Evolutionary conservation across 2,888 invertebrate genomes (phyloP).

Genomic region (Drosophila atroscutellata): DNA sequence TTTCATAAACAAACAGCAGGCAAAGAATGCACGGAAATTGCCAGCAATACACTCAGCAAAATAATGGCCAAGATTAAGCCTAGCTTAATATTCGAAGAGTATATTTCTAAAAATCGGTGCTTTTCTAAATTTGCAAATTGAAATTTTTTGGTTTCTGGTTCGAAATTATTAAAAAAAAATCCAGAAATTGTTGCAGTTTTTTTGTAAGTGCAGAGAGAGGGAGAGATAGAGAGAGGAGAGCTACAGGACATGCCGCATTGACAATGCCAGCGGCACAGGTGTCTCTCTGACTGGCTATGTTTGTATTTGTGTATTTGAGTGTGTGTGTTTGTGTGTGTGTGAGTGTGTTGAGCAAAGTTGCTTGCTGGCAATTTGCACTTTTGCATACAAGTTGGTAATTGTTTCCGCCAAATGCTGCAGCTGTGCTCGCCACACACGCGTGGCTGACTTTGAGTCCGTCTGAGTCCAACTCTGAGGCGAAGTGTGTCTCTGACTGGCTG

Average conservation of each 20-base stretch:
- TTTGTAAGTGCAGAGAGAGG: not conserved
- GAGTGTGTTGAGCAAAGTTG: conserved; percentile 51
- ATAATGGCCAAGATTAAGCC: not conserved
- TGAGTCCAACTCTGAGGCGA: not conserved
- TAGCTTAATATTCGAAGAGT: not conserved
- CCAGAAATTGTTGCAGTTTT: too few species aligned
- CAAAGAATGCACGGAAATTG: conserved; percentile 75
- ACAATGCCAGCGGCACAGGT: conserved; percentile 52
- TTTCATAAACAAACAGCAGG: conserved; percentile 78
- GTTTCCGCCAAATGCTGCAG: conserved; percentile 72
- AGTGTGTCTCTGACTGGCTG: conserved; percentile 5
- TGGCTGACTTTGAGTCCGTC: conserved; percentile 2
- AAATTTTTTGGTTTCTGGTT: too few species aligned
- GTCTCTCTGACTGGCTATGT: conserved; percentile 15
- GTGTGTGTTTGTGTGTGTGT: conserved; percentile 10
- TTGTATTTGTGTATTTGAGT: not conserved
- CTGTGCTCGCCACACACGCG: conserved; percentile 39
- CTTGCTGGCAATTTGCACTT: conserved; percentile 69
- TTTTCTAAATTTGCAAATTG: not conserved
- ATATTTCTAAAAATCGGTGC: not conserved
- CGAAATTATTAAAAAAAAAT: too few species aligned
- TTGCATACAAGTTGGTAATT: conserved; percentile 78
- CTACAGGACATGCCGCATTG: conserved; percentile 28
- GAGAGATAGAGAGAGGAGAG: conserved; percentile 6
- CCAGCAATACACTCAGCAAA: conserved; percentile 36